Evolutionary conservation across 2,797 vertebrate species (phyloP).

Genomic region (Varecia variegata): DNA sequence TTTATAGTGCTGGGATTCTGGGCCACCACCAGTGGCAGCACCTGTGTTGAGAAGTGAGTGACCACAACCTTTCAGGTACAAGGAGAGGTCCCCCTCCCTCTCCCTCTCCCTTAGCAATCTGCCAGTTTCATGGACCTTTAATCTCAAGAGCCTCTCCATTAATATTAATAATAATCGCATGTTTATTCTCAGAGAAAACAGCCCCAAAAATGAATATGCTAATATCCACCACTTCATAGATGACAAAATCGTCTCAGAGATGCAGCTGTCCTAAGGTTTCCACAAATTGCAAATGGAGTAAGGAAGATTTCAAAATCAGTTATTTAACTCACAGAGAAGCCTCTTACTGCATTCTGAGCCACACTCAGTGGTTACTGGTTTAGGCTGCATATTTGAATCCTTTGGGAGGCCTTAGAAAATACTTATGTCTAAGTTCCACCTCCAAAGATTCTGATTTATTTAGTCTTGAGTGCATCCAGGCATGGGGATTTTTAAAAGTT

Average conservation of each 20-base stretch:
- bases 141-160: not conserved
- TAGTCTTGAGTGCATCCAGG: not conserved
- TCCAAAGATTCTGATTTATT: not conserved
- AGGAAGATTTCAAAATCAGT: not conserved
- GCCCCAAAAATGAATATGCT: not conserved
- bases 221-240: not conserved
- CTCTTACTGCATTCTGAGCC: not conserved
- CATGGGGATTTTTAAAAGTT: not conserved
- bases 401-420: not conserved
- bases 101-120: accelerated
- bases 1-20: slow-evolving; percentile 46
- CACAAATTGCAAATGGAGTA: not conserved
- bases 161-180: no score
- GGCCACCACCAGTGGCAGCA: not conserved
- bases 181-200: not conserved
- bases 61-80: no score
- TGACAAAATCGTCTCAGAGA: not conserved
- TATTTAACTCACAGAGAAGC: not conserved
- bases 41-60: slow-evolving; percentile 27
- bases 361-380: not conserved
- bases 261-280: not conserved
- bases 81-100: not conserved
- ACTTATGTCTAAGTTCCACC: not conserved
- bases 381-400: not conserved
- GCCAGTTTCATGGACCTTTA: not conserved